phyloP scores from a whole-genome alignment of 2,888 invertebrate genomes.

The Macaria notata region DNA sequence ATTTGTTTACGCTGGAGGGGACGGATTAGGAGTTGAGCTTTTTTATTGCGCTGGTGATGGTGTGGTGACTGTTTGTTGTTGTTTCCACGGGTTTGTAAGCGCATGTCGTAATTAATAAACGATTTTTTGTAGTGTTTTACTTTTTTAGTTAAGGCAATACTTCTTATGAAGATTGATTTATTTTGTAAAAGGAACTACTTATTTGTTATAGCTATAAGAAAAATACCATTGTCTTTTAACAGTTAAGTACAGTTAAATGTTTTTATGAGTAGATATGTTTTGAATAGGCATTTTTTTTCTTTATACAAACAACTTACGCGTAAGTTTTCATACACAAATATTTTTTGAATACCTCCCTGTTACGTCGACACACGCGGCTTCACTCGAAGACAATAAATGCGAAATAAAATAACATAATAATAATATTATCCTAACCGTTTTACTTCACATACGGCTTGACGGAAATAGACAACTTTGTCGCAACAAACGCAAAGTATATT shows the following conservation, averaged over 20 bases:
- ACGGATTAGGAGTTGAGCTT: slow-evolving; percentile 54
- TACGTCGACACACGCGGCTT: slow-evolving; percentile 53
- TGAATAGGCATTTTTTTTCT: no score
- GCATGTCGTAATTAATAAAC: slow-evolving; percentile 6
- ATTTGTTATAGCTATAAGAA: no score
- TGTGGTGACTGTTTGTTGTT: slow-evolving; percentile 28
- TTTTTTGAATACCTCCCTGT: slow-evolving; percentile 44
- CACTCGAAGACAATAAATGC: slow-evolving; percentile 54
- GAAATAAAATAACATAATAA: slow-evolving; percentile 47
- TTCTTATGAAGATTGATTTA: no score
- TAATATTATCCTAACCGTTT: slow-evolving; percentile 38
- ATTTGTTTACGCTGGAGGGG: slow-evolving; percentile 55
- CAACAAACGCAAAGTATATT: no score
- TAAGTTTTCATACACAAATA: neutral
- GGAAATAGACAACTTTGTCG: slow-evolving; percentile 12
- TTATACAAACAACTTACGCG: no score
- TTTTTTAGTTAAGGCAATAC: no score
- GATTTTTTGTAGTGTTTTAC: neutral
- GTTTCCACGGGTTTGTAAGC: slow-evolving; percentile 26
- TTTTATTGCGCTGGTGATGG: slow-evolving; percentile 32
- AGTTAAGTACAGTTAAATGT: no score
- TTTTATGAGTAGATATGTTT: no score
- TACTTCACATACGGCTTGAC: slow-evolving; percentile 35
- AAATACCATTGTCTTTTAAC: no score
- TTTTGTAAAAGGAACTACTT: no score